Base-by-base conservation (phyloP, 2,797 vertebrate species). In the Chlorospingus semifuscus region DNA sequence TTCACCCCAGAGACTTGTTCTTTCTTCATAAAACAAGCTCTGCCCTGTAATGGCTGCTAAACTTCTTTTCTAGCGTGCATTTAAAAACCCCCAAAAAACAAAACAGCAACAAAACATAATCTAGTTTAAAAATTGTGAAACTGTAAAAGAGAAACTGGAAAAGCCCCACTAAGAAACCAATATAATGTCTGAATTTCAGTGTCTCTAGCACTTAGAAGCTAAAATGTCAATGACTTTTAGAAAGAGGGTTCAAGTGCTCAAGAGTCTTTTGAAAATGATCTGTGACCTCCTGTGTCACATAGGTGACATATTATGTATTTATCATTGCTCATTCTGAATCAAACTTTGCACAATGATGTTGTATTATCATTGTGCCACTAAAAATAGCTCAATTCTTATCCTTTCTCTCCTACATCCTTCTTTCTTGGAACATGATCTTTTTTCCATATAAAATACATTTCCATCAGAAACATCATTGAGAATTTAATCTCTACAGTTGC, bases 111-210 rank as follows among this genome's bases (percentile, higher is more conserved):
- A 27, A 77, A 88, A 37, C 2, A 2, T 15, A 78, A 15, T 4
- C 2, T 71, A 22, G 15, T 50, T 47, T 42, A 72, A 88, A 64
- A 81, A 21, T 12, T 26, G 42, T 8, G 1, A 68, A 68, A 61
- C 14, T 15, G 3, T 22, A 42, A 70, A 74, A 64, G 2, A 64
- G 9, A 87, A 94, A 77, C 6, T 8, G 32, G 14, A 50, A 91
- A 68, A 71, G 15, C 0, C 0, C 1, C 5, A 8, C 3, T 8
- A 37, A 26, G 9, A 71, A 53, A 36, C 2, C 8, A 39, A 42
- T 5, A 64, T 29, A 9, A 86, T 71, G 15, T 36, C 15, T 6
- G 36, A 44, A 55, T 87, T 70, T 65, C 47, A 63, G 0, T 30
- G 4, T 41, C 36, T 49, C 4, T 52, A 55, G 9, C 16, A 17